Base-by-base conservation (phyloP, 1,140 invertebrate species). In the Drosophila takahashii region DNA sequence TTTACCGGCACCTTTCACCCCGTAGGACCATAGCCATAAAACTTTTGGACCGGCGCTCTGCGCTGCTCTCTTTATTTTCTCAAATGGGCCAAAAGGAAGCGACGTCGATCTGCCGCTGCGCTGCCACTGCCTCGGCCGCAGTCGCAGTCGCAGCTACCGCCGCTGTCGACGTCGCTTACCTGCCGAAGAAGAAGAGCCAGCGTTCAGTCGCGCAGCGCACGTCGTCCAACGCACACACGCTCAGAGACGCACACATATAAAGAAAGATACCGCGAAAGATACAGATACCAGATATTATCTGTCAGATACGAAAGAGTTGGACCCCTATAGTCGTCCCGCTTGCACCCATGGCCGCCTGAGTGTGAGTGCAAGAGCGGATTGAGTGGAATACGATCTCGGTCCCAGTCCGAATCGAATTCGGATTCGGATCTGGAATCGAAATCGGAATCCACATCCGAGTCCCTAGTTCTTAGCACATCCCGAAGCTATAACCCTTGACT, bases 401-500 rank as follows among this genome's bases (percentile, higher is more conserved):
- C 45, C 45, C 10, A 22, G 6, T 42, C 44, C 18, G 18, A 32
- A n/a, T 26, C 42, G 16, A 16, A 36, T 11, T 36, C 34, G 16
- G 41, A 36, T 11, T 36, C 34, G 10, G 34, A 36, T 11, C 11
- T 10, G 34, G 34, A 15, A n/a, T 39, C 37, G n/a, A 6, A n/a
- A 36, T 39, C 37, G n/a, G 13, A n/a, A 36, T 29, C 64, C 59
- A 2, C 18, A 65, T 37, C 58, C 42, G 37, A 42, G 13, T n/a
- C 27, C 62, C 56, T 58, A 13, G 22, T 22, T 37, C 16, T 13
- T 37, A 39, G 4, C 36, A 11, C 37, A 22, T 16, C 22, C 44
- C 44, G 44, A 13, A 32, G 13, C 45, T 22, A 32, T 50, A 90
- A 90, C 85, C 81, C 85, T 90, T 90, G 90, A 76, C 77, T 90